Percentiles rank a stretch among this genome's conserved stretches.
Conservation (phyloP, 2,797 vertebrate genomes). For the Hypotaenidia philippensis region DNA sequence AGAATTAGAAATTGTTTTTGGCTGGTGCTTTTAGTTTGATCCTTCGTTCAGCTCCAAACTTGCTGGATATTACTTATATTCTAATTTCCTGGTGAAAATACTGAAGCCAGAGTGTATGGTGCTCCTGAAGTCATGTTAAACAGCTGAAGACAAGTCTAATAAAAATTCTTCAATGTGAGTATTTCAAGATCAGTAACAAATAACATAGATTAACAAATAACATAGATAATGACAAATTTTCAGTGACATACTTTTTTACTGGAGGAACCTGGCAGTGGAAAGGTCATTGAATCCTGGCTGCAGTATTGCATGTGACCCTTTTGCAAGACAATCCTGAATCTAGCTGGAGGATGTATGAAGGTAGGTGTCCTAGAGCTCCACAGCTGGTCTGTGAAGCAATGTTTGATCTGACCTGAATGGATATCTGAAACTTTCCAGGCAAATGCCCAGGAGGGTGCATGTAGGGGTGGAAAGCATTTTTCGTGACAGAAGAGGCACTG, state of each 20-base stretch:
- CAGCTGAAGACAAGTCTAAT: neutral
- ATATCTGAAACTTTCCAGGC: neutral
- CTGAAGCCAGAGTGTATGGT: neutral
- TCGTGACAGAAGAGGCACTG: neutral
- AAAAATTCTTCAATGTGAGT: neutral
- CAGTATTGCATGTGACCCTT: neutral
- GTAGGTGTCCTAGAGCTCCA: neutral
- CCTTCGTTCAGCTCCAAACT: neutral
- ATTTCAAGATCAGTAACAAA: neutral
- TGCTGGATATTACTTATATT: neutral
- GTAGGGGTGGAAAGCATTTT: neutral
- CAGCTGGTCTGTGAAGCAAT: neutral
- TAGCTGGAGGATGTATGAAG: neutral
- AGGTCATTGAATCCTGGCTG: neutral
- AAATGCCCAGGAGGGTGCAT: neutral
- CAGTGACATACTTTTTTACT: neutral
- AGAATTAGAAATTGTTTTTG: neutral
- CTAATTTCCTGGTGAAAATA: neutral
- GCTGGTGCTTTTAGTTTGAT: neutral
- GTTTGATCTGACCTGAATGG: neutral
- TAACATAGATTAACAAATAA: neutral
- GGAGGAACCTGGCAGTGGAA: neutral
- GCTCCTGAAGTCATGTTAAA: neutral
- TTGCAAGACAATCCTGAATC: neutral
- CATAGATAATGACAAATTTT: neutral